These are phyloP conservation scores for Drusus annulatus DNA, from an alignment of 1,140 invertebrate genomes.

Conservation along the genomic window DNA sequence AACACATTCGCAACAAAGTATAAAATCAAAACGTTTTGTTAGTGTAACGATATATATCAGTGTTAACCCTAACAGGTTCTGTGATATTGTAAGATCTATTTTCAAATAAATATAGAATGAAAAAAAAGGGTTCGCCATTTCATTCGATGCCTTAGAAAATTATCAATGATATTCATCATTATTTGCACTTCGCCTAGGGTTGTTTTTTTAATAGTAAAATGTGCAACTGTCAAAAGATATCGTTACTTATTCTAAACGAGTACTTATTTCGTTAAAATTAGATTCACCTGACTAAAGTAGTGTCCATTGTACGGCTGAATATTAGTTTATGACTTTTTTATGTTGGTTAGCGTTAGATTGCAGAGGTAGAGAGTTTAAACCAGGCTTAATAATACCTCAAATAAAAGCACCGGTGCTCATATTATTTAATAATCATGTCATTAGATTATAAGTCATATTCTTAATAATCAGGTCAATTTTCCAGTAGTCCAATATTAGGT, in stretches of 20 bases:
- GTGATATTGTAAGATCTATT: not conserved
- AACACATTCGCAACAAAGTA: slow-evolving; percentile 9
- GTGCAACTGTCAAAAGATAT: slow-evolving; percentile 28
- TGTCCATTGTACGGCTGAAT: no score
- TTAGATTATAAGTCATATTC: no score
- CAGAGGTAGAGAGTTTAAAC: no score
- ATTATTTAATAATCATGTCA: no score
- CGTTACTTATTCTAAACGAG: not conserved
- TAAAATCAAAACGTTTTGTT: slow-evolving; percentile 24
- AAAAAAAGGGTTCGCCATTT: not conserved
- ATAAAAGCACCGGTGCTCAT: no score
- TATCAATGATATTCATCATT: not conserved
- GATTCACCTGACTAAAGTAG: no score
- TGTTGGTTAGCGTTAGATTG: no score
- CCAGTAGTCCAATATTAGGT: no score
- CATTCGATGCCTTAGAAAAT: slow-evolving; percentile 12
- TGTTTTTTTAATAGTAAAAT: slow-evolving; percentile 16
- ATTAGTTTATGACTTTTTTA: no score
- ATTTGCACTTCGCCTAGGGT: not conserved
- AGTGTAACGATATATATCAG: not conserved
- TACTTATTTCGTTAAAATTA: no score
- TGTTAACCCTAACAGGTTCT: slow-evolving; percentile 26
- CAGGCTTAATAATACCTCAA: no score
- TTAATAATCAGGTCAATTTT: no score
- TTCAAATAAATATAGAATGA: not conserved